A percentile compares a stretch with the other conserved stretches of the same genome.
Conservation (phyloP, 2,113 vertebrate species). For the Dipodomys ordii region DNA sequence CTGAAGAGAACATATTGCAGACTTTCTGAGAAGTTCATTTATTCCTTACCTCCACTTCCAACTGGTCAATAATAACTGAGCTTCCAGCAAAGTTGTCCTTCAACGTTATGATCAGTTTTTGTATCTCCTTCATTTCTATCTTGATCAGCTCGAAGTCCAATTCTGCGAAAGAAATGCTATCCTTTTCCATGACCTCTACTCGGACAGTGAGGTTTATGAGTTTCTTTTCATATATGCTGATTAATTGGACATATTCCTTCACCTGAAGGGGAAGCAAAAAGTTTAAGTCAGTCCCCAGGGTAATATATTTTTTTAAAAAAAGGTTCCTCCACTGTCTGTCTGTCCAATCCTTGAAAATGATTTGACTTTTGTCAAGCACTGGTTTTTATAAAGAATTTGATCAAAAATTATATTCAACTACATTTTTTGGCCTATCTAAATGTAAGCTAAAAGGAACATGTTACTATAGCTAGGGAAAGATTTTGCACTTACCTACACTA, state of each 20-base stretch:
- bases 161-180: slow-evolving; percentile 82
- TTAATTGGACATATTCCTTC: slow-evolving; percentile 85
- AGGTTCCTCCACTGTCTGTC: not conserved
- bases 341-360: not conserved
- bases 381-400: not conserved
- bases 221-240: slow-evolving; percentile 88
- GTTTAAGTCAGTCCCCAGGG: not conserved
- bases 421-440: not conserved
- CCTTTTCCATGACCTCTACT: slow-evolving; percentile 88
- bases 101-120: slow-evolving; percentile 85
- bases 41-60: slow-evolving; percentile 86
- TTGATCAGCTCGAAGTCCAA: slow-evolving; percentile 88
- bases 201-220: slow-evolving; percentile 88
- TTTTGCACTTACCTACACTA: not conserved
- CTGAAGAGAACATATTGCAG: not conserved
- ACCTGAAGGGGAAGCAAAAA: slow-evolving; percentile 83
- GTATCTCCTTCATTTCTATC: slow-evolving; percentile 87
- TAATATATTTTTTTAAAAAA: no score
- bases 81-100: slow-evolving; percentile 84
- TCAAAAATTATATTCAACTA: slow-evolving; percentile 32
- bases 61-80: slow-evolving; percentile 83
- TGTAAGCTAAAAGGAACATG: not conserved
- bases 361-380: not conserved
- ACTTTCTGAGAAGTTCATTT: not conserved
- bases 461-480: not conserved